Percentiles rank a stretch among this genome's conserved stretches.
phyloP scores from a whole-genome alignment of 35 echinoderm and acorn worm genomes.

The Patiria miniata region DNA sequence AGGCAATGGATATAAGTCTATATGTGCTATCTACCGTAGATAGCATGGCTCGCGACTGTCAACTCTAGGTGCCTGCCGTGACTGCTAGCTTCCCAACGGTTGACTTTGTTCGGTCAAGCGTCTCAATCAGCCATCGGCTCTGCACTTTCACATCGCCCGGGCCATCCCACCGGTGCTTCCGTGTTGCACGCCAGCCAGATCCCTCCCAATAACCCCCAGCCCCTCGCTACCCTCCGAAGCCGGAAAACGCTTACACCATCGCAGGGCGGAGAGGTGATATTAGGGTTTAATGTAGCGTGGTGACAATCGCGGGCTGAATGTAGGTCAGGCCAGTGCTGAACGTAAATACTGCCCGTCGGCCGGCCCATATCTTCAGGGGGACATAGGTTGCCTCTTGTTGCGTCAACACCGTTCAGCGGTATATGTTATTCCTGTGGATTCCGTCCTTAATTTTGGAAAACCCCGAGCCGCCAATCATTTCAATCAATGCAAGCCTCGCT shows the following conservation, averaged over 20 bases:
- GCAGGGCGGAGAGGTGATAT: constrained; percentile 40
- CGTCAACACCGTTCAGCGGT: neutral
- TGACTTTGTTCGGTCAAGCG: constrained; percentile 42
- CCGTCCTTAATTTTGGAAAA: neutral
- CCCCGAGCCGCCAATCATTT: neutral
- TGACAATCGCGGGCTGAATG: constrained; percentile 4
- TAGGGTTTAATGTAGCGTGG: constrained; percentile 50
- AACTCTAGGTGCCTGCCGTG: neutral
- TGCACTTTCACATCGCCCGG: constrained; percentile 25
- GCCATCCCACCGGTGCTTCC: neutral
- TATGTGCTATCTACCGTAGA: neutral
- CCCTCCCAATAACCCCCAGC: neutral
- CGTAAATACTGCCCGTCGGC: constrained; percentile 48
- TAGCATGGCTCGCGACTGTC: neutral
- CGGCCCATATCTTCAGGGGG: constrained; percentile 13
- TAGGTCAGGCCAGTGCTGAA: constrained; percentile 32
- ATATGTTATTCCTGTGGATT: neutral
- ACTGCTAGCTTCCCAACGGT: neutral
- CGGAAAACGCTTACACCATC: constrained; percentile 48
- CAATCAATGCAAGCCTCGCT: neutral
- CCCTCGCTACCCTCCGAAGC: constrained; percentile 16
- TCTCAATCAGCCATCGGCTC: neutral
- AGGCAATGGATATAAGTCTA: neutral
- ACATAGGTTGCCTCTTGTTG: neutral
- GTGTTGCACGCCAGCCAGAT: neutral